Base-by-base conservation (phyloP, 2,113 vertebrate species). In the Conger conger region DNA sequence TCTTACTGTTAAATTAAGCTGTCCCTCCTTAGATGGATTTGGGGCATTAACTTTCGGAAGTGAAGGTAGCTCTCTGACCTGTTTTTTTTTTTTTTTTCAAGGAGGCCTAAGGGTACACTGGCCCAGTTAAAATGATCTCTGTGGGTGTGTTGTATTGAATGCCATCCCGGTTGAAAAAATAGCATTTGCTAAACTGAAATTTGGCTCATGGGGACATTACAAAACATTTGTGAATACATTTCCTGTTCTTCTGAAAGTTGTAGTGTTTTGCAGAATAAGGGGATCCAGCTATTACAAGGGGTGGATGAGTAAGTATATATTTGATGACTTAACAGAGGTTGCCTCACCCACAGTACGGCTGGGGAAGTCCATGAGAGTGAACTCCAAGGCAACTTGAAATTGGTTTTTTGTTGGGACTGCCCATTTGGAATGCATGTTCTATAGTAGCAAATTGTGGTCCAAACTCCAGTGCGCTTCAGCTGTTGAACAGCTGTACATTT, bases 31-130 rank as follows among this genome's bases (percentile, higher is more conserved):
- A 82, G 73, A 80, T 79, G 68, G 83, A 87, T 87, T 79, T 33
- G 84, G 87, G 88, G 82, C 79, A 50, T 88, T 87, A 84, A 82
- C 86, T 87, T 82, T 88, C 87, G 63, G 89, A 91, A 89, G 90
- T 88, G 79, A 91, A 88, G 80, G 81, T 86, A 86, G 88, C 91
- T 88, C 83, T 78, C 85, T 92, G 88, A 90, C 86, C 89, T 73
- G 68, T 33, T 68, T n/a, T 4, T 33, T 0, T 42, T 80, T 80
- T 85, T 89, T 84, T 63, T 63, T 63, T 63, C 23, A 63, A 90
- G 87, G 90, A 86, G 87, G 40, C 81, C 53, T 79, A 13, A 60
- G 88, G 87, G 85, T 80, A 85, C 0, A 2, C 87, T 87, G 36
- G 36, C 88, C 89, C 81, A 79, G 79, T 86, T 87, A 60, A 87